A percentile compares a stretch with the other conserved stretches of the same genome.
Conservation (phyloP, 2,113 vertebrate species). For the Ptilorrhoa leucosticta region DNA sequence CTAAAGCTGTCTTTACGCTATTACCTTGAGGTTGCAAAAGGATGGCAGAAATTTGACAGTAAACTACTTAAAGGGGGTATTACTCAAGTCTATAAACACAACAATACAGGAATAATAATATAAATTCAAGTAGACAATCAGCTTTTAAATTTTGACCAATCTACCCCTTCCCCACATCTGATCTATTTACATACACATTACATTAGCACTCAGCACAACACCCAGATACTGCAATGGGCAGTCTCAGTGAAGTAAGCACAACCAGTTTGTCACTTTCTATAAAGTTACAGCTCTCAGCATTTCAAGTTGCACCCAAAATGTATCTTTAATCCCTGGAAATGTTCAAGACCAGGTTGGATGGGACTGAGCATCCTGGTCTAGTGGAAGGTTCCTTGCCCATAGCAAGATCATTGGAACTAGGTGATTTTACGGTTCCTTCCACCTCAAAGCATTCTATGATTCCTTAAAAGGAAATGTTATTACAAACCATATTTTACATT, state of each 20-base stretch:
- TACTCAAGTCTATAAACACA: neutral
- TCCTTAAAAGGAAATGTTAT: neutral
- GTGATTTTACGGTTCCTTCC: neutral
- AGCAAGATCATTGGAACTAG: neutral
- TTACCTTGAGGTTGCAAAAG: neutral
- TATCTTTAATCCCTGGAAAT: neutral
- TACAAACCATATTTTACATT: neutral
- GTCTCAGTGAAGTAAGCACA: neutral
- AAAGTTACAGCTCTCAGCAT: neutral
- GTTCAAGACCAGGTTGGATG: neutral
- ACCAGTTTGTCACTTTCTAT: neutral
- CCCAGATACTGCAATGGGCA: neutral
- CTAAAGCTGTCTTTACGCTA: neutral
- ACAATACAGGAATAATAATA: neutral
- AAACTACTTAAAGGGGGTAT: neutral
- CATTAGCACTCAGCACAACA: neutral
- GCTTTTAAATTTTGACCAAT: neutral
- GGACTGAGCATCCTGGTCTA: neutral
- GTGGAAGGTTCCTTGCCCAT: neutral
- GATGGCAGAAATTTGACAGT: neutral
- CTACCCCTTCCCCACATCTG: neutral
- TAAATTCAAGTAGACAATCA: neutral
- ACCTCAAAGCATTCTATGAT: neutral
- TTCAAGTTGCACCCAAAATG: neutral
- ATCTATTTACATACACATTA: neutral